These are phyloP conservation scores for Drosophila ercepeae DNA, from an alignment of 1,140 invertebrate genomes.

Conservation along the genomic window DNA sequence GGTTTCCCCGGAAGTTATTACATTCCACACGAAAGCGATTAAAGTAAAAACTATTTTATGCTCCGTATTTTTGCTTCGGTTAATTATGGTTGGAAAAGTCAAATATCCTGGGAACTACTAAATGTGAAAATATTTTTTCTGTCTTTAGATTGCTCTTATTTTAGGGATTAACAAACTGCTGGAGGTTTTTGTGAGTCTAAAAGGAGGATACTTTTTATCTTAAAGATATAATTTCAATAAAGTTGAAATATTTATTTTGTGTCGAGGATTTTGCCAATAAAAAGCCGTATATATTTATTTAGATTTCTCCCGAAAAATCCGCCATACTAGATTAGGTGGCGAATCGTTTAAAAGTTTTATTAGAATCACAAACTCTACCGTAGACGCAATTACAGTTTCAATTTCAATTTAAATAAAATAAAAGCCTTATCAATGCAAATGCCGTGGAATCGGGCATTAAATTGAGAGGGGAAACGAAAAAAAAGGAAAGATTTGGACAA, in stretches of 20 bases:
- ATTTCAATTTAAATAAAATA: constrained; percentile 14
- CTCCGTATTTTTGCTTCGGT: not conserved
- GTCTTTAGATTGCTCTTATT: not conserved
- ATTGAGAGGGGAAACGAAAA: constrained; percentile 8
- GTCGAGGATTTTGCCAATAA: too few relatives aligned
- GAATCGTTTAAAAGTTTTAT: constrained; percentile 17
- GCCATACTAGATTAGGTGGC: not conserved
- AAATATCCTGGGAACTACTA: not conserved
- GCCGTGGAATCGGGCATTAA: constrained; percentile 50
- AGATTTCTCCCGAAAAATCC: too few relatives aligned
- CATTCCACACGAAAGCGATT: constrained; percentile 10
- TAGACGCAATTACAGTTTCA: constrained; percentile 18
- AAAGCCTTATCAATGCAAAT: constrained; percentile 55
- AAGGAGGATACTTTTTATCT: too few relatives aligned
- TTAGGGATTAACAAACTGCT: too few relatives aligned
- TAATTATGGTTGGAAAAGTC: not conserved
- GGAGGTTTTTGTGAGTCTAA: too few relatives aligned
- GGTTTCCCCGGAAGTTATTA: constrained; percentile 19
- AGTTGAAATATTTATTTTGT: too few relatives aligned
- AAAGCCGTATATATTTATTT: too few relatives aligned
- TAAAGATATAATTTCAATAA: too few relatives aligned
- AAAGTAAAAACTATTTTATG: constrained; percentile 1
- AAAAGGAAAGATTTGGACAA: not conserved
- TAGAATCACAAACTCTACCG: constrained; percentile 3
- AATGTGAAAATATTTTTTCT: not conserved